Base-by-base conservation (phyloP, 2,888 invertebrate genomes). In the Macrostomum cliftonense region DNA sequence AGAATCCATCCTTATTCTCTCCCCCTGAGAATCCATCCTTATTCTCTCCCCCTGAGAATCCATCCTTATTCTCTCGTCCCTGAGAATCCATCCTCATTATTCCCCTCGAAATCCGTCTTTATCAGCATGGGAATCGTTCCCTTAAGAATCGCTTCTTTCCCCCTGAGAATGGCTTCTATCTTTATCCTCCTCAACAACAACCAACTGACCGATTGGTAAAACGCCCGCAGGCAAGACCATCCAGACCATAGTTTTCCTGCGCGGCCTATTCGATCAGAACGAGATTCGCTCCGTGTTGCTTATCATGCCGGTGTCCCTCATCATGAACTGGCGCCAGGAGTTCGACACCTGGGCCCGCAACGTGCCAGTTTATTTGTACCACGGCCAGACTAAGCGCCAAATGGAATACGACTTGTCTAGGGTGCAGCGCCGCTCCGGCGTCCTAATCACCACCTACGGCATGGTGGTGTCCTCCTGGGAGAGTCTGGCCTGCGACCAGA, bases 311-410 rank as follows among this genome's bases (percentile, higher is more conserved):
- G 65, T 67, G 1, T 66, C 69, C n/a, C 55, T 72, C 17, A 61
- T 72, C 39, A 55, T 59, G 16, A 70, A 64, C 58, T 72, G 72
- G 72, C 61, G 64, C 49, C 64, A 61, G 42, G 72, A 71, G 55
- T 64, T 70, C 47, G 56, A 61, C 13, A 65, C 64, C 58, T 71
- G 70, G 70, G 64, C 67, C 5, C 70, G 70, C 12, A 67, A 67
- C 4, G 59, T 71, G 17, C 52, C 56, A 16, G 61, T 69, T 0
- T 50, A 54, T n/a, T 46, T 56, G 2, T 72, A 59, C 53, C 68
- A 71, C 56, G 66, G 65, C 2, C 44, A 46, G 1, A 59, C 59
- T 44, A 65, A 65, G 49, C 54, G 54, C 42, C 65, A 67, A 46
- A 57, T 64, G 21, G 67, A 66, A 42, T 47, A 64, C 43, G 56